Percentiles rank a stretch among this genome's conserved stretches.
phyloP scores from a whole-genome alignment of 2,797 vertebrate genomes.

The Typhlichthys eigenmanni region DNA sequence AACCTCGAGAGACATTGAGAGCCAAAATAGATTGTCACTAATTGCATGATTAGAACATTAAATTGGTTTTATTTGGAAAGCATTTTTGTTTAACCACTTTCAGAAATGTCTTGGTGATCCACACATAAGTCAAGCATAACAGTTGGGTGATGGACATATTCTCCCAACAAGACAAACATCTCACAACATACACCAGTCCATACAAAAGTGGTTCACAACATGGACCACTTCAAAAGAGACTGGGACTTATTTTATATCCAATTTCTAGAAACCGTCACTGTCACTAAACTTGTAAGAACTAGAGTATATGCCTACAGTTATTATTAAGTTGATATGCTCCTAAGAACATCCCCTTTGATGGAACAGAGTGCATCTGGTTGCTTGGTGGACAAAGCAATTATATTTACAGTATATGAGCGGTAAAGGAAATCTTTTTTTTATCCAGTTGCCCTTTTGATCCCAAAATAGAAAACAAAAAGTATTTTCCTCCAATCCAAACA shows the following conservation, averaged over 20 bases:
- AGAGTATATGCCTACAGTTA: constrained; percentile 39
- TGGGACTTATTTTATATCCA: constrained; percentile 21
- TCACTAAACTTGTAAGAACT: constrained; percentile 51
- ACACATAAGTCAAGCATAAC: too few species aligned
- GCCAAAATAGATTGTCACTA: constrained; percentile 2
- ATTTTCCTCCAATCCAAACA: constrained; percentile 32
- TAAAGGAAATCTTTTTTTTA: constrained; percentile 41
- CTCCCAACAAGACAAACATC: constrained; percentile 29
- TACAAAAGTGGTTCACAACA: constrained; percentile 34
- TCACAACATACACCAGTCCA: constrained; percentile 40
- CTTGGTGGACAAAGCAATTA: constrained; percentile 41
- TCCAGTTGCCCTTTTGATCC: constrained; percentile 27
- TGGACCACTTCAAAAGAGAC: constrained; percentile 15
- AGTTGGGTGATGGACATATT: constrained; percentile 14
- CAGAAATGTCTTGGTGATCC: too few species aligned
- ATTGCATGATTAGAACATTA: constrained; percentile 14
- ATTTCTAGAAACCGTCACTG: constrained; percentile 41
- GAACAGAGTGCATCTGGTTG: constrained; percentile 13
- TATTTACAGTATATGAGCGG: constrained; percentile 56
- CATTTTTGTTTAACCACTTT: too few species aligned
- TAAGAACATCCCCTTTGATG: constrained; percentile 31
- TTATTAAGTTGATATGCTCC: constrained; percentile 41
- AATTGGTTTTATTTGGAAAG: too few species aligned
- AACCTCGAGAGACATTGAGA: not conserved
- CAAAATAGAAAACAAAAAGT: constrained; percentile 43